Conservation (phyloP, 2,797 vertebrate species). For the Euphonia xanthogaster region DNA sequence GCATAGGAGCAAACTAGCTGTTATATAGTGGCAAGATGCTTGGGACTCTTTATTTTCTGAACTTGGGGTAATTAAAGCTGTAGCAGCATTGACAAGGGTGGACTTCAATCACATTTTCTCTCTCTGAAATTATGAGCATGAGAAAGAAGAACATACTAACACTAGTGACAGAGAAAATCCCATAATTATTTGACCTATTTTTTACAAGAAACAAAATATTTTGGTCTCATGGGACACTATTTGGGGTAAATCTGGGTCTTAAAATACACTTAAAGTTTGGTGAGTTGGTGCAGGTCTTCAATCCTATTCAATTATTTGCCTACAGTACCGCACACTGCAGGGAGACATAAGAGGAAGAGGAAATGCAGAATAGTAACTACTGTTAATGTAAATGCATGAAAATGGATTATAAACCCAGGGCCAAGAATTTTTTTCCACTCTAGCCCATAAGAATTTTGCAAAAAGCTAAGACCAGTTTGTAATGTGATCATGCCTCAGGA, state of each 20-base stretch:
- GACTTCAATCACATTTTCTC: background rate
- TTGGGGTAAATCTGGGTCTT: background rate
- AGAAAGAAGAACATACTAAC: background rate
- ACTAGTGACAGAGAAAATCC: background rate
- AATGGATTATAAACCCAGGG: background rate
- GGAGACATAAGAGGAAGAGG: background rate
- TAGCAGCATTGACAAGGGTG: background rate
- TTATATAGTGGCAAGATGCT: background rate
- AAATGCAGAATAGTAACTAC: background rate
- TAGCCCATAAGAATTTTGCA: background rate
- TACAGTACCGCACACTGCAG: accelerated
- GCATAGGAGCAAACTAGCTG: background rate
- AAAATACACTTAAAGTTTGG: background rate
- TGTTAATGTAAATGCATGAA: background rate
- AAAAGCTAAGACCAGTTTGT: background rate
- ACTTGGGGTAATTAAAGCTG: background rate
- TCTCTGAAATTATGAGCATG: background rate
- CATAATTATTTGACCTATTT: background rate
- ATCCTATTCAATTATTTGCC: background rate
- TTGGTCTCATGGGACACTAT: background rate
- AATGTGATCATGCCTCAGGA: background rate
- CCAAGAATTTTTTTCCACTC: background rate
- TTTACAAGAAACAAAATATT: background rate
- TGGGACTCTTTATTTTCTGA: background rate
- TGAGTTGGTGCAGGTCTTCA: background rate